phyloP scores from a whole-genome alignment of 2,888 invertebrate genomes.

The Microplitis manilae region DNA sequence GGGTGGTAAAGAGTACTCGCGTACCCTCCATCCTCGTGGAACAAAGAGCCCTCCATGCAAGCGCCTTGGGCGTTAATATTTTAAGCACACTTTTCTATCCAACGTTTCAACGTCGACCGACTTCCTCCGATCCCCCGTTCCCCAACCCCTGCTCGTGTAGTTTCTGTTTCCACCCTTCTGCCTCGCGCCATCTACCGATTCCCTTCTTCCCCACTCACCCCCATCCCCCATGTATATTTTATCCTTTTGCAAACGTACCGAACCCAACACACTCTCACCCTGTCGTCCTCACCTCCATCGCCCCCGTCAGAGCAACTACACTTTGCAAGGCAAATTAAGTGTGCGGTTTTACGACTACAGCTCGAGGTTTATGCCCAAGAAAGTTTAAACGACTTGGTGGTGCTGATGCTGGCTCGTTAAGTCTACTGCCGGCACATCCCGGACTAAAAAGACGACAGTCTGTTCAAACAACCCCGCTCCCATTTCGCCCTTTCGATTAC shows the following conservation, averaged over 20 bases:
- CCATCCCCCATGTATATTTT: constrained; percentile 17
- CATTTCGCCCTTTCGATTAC: constrained; percentile 31
- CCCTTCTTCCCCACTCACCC: background rate
- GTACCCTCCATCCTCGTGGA: constrained; percentile 50
- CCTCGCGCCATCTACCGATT: constrained; percentile 15
- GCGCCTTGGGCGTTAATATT: constrained; percentile 71
- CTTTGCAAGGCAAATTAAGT: constrained; percentile 72
- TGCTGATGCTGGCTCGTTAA: constrained; percentile 22
- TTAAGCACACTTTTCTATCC: constrained; percentile 69
- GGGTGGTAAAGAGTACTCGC: constrained; percentile 12
- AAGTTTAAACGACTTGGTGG: constrained; percentile 22
- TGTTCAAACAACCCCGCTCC: constrained; percentile 22
- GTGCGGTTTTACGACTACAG: constrained; percentile 70
- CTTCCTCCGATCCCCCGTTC: constrained; percentile 33
- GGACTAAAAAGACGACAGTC: constrained; percentile 23
- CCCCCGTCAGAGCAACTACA: constrained; percentile 58
- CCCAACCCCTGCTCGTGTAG: constrained; percentile 12
- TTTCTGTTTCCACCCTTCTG: constrained; percentile 36
- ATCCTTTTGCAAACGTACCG: constrained; percentile 42
- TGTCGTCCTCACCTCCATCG: constrained; percentile 1
- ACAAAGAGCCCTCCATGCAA: constrained; percentile 67
- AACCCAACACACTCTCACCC: constrained; percentile 29
- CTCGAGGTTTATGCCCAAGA: constrained; percentile 50
- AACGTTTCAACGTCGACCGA: constrained; percentile 39
- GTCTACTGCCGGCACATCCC: constrained; percentile 16